Conservation (phyloP, 2,113 vertebrate genomes). For the Arothron firmamentum region DNA sequence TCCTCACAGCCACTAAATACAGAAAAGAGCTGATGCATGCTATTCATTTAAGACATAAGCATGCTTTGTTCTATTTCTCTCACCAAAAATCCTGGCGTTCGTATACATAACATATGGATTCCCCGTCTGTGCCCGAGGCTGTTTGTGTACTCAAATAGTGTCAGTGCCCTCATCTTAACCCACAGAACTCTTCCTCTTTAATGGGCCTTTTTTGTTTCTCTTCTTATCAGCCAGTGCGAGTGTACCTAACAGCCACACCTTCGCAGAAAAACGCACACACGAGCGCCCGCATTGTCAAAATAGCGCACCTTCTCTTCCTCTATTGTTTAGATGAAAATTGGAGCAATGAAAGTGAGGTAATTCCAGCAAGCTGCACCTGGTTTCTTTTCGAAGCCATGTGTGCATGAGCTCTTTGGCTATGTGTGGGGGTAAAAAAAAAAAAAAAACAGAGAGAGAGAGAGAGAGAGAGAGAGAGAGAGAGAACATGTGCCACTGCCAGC, state of each 20-base stretch:
- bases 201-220: conserved; percentile 14
- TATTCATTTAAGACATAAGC: conserved; percentile 18
- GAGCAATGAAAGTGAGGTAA: conserved; percentile 64
- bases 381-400: conserved; percentile 59
- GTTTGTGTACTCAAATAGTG: conserved; percentile 27
- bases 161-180: conserved; percentile 33
- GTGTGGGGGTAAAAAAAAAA: conserved; percentile 9
- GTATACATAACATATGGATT: conserved; percentile 52
- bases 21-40: conserved; percentile 6
- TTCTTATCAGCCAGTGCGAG: background rate
- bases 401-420: conserved; percentile 38
- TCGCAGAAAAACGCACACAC: conserved; percentile 35
- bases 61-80: conserved; percentile 24
- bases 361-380: conserved; percentile 63
- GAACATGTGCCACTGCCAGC: conserved; percentile 48
- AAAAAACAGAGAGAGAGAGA: conserved; percentile 30
- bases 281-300: conserved; percentile 55
- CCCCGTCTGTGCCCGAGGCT: conserved; percentile 20
- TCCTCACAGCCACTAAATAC: conserved; percentile 5
- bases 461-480: conserved; percentile 26
- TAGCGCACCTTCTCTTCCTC: conserved; percentile 57
- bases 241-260: conserved; percentile 2
- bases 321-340: conserved; percentile 66
- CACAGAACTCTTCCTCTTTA: conserved; percentile 33
- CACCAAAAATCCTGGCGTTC: conserved; percentile 26